Evolutionary conservation across 1,140 invertebrate genomes (phyloP).

Genomic region (Drosophila sechellia): DNA sequence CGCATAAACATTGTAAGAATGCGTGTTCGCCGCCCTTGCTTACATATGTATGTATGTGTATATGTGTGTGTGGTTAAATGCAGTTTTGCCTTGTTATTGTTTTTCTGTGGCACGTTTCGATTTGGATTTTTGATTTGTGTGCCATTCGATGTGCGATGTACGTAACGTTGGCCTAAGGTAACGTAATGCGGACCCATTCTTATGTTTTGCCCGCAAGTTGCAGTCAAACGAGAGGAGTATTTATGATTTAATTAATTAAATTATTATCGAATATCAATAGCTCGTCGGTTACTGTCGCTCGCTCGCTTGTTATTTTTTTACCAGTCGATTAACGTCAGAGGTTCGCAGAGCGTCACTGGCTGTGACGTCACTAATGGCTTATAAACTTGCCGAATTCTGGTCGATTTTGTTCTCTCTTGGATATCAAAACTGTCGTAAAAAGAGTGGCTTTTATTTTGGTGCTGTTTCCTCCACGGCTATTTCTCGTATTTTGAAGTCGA

Average conservation of each 20-base stretch:
- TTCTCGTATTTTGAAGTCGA: slow-evolving; percentile 16
- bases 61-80: slow-evolving; percentile 16
- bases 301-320: background rate
- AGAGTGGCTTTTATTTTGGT: background rate
- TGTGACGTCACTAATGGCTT: slow-evolving; percentile 8
- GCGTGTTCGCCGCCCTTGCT: background rate
- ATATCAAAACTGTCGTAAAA: background rate
- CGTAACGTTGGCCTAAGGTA: slow-evolving; percentile 41
- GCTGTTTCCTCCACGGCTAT: background rate
- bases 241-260: background rate
- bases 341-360: background rate
- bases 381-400: background rate
- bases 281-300: background rate
- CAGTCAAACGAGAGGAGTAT: background rate
- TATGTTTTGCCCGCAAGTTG: background rate
- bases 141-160: background rate
- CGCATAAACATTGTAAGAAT: background rate
- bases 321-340: background rate
- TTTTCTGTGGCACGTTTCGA: slow-evolving; percentile 62
- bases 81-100: slow-evolving; percentile 54
- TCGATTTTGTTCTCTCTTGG: background rate
- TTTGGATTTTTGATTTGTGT: slow-evolving; percentile 41
- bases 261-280: background rate
- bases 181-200: slow-evolving; percentile 6
- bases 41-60: background rate